Percentiles rank a stretch among this genome's conserved stretches.
phyloP scores from a whole-genome alignment of 2,888 invertebrate species.

The Tipula helvola region DNA sequence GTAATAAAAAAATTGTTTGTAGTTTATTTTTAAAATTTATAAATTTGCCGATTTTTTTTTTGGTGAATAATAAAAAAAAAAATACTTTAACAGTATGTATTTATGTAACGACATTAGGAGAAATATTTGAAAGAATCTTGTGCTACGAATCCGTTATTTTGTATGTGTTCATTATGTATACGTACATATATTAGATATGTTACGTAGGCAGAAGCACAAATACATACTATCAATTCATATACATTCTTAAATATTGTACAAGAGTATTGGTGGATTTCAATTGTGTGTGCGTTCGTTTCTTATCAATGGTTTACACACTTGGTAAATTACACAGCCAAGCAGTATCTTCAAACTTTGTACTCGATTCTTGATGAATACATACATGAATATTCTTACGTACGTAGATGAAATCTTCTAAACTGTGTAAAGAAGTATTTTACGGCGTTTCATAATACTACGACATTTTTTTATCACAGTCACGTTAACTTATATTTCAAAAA shows the following conservation, averaged over 20 bases:
- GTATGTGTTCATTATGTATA: background rate
- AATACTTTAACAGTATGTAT: background rate
- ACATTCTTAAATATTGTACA: too few species aligned
- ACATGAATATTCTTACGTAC: background rate
- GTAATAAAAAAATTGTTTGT: background rate
- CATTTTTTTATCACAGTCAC: background rate
- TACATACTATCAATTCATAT: too few species aligned
- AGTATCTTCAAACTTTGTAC: background rate
- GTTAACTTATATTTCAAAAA: background rate
- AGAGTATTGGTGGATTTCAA: background rate
- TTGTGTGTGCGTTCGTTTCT: background rate
- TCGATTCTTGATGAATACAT: background rate
- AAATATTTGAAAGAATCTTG: background rate
- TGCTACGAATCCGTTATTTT: background rate
- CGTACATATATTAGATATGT: background rate
- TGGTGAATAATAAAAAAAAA: background rate
- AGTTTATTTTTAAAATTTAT: background rate
- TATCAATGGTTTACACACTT: background rate
- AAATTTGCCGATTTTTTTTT: background rate
- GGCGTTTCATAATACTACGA: background rate
- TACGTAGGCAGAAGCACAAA: too few species aligned
- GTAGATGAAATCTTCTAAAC: background rate
- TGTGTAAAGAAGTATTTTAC: background rate
- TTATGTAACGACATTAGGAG: background rate
- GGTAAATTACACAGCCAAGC: background rate